Conservation (phyloP, 2,113 vertebrate species). For the Corydoras maculifer region DNA sequence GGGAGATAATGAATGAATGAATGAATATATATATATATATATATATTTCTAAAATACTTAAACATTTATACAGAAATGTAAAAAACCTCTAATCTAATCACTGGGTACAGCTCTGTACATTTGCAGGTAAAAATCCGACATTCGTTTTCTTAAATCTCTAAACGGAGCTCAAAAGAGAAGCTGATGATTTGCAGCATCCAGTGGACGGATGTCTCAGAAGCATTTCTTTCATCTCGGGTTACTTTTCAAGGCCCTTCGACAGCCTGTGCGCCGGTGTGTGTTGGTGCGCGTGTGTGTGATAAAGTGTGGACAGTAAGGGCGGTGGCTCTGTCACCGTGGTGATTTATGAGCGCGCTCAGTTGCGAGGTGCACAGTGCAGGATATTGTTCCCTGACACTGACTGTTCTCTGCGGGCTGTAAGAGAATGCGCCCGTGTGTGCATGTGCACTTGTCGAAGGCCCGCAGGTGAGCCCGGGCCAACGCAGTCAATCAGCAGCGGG, state of each 20-base stretch:
- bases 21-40: too few species aligned
- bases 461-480: conserved; percentile 61
- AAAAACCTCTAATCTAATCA: too few species aligned
- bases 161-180: neutral
- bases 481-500: conserved; percentile 65
- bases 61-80: too few species aligned
- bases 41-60: too few species aligned
- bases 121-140: too few species aligned
- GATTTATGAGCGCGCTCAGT: conserved; percentile 72
- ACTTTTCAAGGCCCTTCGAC: conserved; percentile 26
- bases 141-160: too few species aligned
- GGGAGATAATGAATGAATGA: too few species aligned
- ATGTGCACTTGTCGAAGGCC: conserved; percentile 53
- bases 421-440: conserved; percentile 36
- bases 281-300: conserved; percentile 36
- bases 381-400: conserved; percentile 69
- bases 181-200: conserved; percentile 1
- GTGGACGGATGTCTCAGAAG: conserved; percentile 13
- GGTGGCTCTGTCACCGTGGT: conserved; percentile 67
- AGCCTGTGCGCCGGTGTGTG: conserved; percentile 14
- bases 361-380: conserved; percentile 69
- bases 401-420: conserved; percentile 62
- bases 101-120: too few species aligned
- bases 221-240: conserved; percentile 22
- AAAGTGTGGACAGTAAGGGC: conserved; percentile 64